These are phyloP conservation scores for Panorpa germanica DNA, from an alignment of 2,888 invertebrate genomes.

Conservation along the genomic window DNA sequence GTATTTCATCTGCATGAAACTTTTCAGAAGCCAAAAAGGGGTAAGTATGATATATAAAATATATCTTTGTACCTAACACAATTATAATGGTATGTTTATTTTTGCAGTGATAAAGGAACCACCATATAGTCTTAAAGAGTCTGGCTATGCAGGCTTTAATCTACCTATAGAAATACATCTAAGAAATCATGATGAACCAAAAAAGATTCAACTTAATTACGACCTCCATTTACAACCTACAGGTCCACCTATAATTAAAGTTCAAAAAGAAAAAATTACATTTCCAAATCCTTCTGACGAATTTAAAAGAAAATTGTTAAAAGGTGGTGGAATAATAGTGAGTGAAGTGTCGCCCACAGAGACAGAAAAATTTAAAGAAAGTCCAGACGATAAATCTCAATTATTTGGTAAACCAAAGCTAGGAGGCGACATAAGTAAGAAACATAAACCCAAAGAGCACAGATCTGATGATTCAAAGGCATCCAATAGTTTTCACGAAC, in stretches of 20 bases:
- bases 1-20: constrained; percentile 83
- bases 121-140: constrained; percentile 75
- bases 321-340: constrained; percentile 58
- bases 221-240: constrained; percentile 66
- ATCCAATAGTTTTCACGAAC: constrained; percentile 48
- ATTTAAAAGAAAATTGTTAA: constrained; percentile 68
- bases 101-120: constrained; percentile 75
- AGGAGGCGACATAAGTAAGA: constrained; percentile 33
- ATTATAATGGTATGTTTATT: constrained; percentile 11
- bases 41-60: constrained; percentile 27
- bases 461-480: constrained; percentile 35
- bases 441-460: constrained; percentile 36
- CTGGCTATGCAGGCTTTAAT: constrained; percentile 90
- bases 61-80: constrained; percentile 4
- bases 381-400: constrained; percentile 34
- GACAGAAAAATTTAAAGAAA: too few species aligned
- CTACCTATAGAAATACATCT: constrained; percentile 80
- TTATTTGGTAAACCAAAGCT: constrained; percentile 54
- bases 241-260: constrained; percentile 49
- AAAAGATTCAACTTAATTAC: constrained; percentile 65
- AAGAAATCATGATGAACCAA: constrained; percentile 78
- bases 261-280: constrained; percentile 63
- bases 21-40: constrained; percentile 80
- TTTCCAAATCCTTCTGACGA: constrained; percentile 79
- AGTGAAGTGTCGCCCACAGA: constrained; percentile 20